Percentiles rank a stretch among this genome's conserved stretches.
phyloP scores from a whole-genome alignment of 2,888 invertebrate genomes.

The Hanleya hanleyi region DNA sequence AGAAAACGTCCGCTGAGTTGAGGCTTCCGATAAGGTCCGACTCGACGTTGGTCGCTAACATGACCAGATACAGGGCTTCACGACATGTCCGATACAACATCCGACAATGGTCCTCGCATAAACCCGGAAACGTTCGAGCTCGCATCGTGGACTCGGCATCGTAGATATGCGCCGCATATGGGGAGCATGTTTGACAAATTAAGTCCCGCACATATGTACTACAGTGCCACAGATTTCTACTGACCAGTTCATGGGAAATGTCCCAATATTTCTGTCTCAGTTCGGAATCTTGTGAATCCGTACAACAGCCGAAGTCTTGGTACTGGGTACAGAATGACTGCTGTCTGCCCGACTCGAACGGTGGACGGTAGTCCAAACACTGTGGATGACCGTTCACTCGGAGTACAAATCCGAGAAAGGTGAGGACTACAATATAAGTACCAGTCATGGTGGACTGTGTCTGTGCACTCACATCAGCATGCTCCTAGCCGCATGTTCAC shows the following conservation, averaged over 20 bases:
- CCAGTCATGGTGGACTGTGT: too few species aligned
- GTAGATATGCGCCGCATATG: conserved; percentile 68
- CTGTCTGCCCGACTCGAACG: conserved; percentile 47
- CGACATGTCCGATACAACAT: conserved; percentile 52
- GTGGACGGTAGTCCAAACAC: conserved; percentile 66
- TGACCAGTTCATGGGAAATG: conserved; percentile 31
- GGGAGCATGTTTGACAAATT: conserved; percentile 67
- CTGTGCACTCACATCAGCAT: too few species aligned
- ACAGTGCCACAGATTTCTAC: conserved; percentile 45
- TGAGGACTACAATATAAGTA: too few species aligned
- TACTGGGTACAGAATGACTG: conserved; percentile 63
- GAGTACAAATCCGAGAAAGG: background rate
- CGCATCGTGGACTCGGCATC: conserved; percentile 54
- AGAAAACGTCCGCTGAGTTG: conserved; percentile 45
- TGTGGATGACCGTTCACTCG: conserved; percentile 53
- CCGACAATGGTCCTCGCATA: conserved; percentile 58
- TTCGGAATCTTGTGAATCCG: conserved; percentile 41
- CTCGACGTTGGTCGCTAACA: conserved; percentile 46
- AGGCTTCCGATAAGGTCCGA: conserved; percentile 14
- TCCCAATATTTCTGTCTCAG: conserved; percentile 39
- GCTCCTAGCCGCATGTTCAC: too few species aligned
- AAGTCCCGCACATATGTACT: conserved; percentile 48
- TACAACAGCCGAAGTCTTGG: conserved; percentile 64
- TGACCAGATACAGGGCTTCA: conserved; percentile 25
- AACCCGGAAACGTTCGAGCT: conserved; percentile 58